These are phyloP conservation scores for Hydrolagus colliei DNA, from an alignment of 2,797 vertebrate genomes.

Conservation along the genomic window DNA sequence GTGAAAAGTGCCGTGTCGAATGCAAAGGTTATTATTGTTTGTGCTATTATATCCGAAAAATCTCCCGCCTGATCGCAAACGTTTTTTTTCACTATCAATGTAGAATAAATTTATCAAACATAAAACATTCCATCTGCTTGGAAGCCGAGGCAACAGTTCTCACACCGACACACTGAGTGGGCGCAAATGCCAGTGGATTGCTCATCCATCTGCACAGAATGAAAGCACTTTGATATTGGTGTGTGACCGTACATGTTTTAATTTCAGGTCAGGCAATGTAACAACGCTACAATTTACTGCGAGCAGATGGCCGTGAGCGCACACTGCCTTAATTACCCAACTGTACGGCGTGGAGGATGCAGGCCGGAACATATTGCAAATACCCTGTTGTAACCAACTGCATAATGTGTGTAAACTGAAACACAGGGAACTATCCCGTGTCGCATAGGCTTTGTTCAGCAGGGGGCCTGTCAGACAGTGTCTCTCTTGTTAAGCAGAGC, in stretches of 20 bases:
- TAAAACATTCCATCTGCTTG: conserved; percentile 27
- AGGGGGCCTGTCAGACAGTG: conserved; percentile 20
- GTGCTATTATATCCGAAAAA: neutral
- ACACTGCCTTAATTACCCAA: conserved; percentile 29
- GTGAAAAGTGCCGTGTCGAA: too few relatives aligned
- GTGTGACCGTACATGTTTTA: conserved; percentile 32
- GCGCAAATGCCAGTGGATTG: conserved; percentile 28
- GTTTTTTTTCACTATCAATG: conserved; percentile 10
- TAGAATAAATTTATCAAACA: conserved; percentile 32
- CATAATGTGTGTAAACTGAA: conserved; percentile 26
- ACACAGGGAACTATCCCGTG: conserved; percentile 19
- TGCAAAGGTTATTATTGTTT: too few relatives aligned
- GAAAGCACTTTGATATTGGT: conserved; percentile 30
- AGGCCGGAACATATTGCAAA: conserved; percentile 25
- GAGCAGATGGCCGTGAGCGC: conserved; percentile 26
- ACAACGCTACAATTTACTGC: conserved; percentile 21
- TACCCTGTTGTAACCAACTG: conserved; percentile 29
- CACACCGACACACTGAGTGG: conserved; percentile 3
- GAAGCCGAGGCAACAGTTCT: conserved; percentile 31
- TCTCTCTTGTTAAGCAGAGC: neutral
- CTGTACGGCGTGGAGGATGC: conserved; percentile 16
- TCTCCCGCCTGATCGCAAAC: neutral
- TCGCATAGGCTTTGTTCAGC: neutral
- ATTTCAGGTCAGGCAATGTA: conserved; percentile 28
- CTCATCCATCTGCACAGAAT: conserved; percentile 31